These are phyloP conservation scores for Macrophya alboannulata DNA, from an alignment of 2,888 invertebrate genomes.

Conservation along the genomic window DNA sequence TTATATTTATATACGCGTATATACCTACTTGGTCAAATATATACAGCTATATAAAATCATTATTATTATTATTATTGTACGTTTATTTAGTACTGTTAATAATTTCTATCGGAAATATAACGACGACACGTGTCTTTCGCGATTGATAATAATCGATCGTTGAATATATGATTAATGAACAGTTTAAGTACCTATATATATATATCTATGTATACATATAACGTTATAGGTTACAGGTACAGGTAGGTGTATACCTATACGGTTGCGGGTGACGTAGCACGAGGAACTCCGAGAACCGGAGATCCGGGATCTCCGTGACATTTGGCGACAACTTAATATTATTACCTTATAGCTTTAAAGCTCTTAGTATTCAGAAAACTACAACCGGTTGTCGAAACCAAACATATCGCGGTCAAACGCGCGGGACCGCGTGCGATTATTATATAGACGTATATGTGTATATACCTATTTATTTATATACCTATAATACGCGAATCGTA, in stretches of 20 bases:
- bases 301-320: constrained; percentile 58
- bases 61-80: neutral
- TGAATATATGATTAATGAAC: neutral
- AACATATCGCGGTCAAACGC: constrained; percentile 28
- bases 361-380: constrained; percentile 43
- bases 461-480: too few relatives aligned
- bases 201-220: neutral
- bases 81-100: neutral
- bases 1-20: neutral
- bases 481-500: too few relatives aligned
- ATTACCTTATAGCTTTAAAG: constrained; percentile 24
- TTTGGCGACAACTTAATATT: constrained; percentile 56
- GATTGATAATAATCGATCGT: neutral
- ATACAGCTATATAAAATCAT: too few relatives aligned
- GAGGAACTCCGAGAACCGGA: constrained; percentile 47
- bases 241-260: neutral
- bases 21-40: neutral
- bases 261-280: constrained; percentile 34
- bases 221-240: too few relatives aligned
- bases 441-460: neutral
- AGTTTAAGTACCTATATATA: neutral
- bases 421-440: neutral
- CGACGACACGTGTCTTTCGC: neutral
- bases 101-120: neutral
- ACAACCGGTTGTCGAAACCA: constrained; percentile 35